Percentiles rank a stretch among this genome's conserved stretches.
Conservation (phyloP, 2,888 invertebrate species). For the Euplagia quadripunctaria region DNA sequence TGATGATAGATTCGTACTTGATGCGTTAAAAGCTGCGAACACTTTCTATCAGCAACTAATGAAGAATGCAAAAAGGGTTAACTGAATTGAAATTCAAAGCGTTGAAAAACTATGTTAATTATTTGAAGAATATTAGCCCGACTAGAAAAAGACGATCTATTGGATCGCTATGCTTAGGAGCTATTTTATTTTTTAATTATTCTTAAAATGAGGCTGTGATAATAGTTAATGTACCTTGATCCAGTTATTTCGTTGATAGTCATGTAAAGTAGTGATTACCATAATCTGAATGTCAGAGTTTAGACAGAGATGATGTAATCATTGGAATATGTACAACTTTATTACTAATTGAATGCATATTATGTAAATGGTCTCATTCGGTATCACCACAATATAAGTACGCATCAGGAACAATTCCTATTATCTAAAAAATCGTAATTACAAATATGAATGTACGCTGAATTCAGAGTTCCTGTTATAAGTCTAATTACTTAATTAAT, state of each 20-base stretch:
- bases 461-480: background rate
- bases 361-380: background rate
- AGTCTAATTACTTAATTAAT: too few relatives aligned
- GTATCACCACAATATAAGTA: background rate
- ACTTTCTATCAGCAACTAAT: conserved; percentile 72
- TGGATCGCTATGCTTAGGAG: background rate
- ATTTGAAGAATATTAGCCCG: conserved; percentile 11
- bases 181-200: background rate
- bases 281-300: conserved; percentile 5
- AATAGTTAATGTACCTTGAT: conserved; percentile 24
- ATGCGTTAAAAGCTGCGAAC: conserved; percentile 85
- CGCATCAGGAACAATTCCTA: background rate
- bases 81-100: conserved; percentile 20
- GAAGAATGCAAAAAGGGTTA: conserved; percentile 26
- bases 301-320: conserved; percentile 1
- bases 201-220: conserved; percentile 22
- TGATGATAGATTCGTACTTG: conserved; percentile 86
- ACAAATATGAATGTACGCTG: background rate
- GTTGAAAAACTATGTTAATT: conserved; percentile 23
- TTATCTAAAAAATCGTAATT: background rate
- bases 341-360: background rate
- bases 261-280: conserved; percentile 12
- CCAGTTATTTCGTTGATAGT: conserved; percentile 17
- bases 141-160: background rate
- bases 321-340: background rate